Conservation (phyloP, 2,113 vertebrate species). For the Sialia sialis region DNA sequence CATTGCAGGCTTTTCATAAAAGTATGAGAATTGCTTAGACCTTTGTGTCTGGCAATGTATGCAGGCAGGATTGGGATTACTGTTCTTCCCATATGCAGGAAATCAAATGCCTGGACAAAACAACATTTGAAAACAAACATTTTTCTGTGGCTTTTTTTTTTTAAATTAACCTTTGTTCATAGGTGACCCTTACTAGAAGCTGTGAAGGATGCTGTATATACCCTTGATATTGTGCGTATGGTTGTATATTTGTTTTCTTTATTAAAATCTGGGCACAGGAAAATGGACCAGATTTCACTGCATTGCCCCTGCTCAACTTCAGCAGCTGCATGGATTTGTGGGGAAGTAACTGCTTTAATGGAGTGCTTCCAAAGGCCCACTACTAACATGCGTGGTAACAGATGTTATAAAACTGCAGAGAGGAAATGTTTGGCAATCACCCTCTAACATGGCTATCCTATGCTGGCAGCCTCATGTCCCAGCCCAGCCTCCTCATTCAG, state of each 20-base stretch:
- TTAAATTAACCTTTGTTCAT: not conserved
- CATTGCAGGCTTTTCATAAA: not conserved
- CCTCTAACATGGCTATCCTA: not conserved
- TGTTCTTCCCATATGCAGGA: not conserved
- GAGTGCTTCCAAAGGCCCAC: not conserved
- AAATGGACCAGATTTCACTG: not conserved
- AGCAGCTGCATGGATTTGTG: not conserved
- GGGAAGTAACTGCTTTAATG: not conserved
- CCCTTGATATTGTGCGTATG: not conserved
- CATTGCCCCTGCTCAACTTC: not conserved
- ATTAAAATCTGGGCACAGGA: constrained; percentile 1
- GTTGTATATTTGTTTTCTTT: constrained; percentile 26
- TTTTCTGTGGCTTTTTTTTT: not conserved
- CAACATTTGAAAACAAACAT: not conserved
- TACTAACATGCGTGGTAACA: not conserved
- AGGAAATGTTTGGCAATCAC: not conserved
- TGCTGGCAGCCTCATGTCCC: not conserved
- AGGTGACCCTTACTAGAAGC: not conserved
- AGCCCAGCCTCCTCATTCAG: not conserved
- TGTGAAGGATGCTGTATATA: not conserved
- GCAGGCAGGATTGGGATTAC: not conserved
- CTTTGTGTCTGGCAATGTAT: not conserved
- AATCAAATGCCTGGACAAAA: not conserved
- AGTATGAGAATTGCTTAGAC: not conserved
- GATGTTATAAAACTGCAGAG: not conserved